Conservation (phyloP, 2,888 invertebrate species). For the Calameuta filiformis region DNA sequence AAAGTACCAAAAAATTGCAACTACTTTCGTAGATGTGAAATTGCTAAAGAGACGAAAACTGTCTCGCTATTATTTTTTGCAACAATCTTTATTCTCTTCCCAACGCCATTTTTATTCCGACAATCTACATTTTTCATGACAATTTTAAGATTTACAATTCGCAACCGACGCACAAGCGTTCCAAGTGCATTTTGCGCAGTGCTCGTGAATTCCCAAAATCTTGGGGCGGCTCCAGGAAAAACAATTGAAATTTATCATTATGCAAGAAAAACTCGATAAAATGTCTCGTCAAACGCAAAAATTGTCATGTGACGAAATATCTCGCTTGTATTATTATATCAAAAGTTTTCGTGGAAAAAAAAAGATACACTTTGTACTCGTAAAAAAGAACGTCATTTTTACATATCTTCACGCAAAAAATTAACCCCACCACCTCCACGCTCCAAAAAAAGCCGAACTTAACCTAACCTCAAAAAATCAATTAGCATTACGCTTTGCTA, state of each 20-base stretch:
- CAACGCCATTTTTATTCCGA: too few species aligned
- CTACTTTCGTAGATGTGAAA: not conserved
- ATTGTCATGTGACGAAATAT: not conserved
- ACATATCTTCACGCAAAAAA: too few species aligned
- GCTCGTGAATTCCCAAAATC: not conserved
- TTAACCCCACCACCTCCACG: fast-evolving
- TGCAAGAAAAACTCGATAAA: not conserved
- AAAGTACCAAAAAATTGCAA: not conserved
- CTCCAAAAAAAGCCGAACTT: not conserved
- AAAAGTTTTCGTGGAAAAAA: not conserved
- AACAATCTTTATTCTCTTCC: too few species aligned
- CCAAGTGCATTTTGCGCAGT: not conserved
- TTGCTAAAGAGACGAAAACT: too few species aligned
- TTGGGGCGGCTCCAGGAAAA: not conserved
- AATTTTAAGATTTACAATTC: not conserved
- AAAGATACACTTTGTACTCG: too few species aligned
- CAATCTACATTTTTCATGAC: too few species aligned
- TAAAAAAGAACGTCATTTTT: too few species aligned
- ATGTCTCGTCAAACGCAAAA: not conserved
- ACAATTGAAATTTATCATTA: not conserved
- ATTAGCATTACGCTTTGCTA: constrained; percentile 27
- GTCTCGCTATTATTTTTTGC: not conserved
- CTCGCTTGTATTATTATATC: not conserved
- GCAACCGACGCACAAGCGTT: not conserved
- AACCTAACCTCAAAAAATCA: constrained; percentile 20